Evolutionary conservation across 2,797 vertebrate species (phyloP), one percentile per base, ranked within the genome.

Genomic region (Pyrocephalus nanus): DNA sequence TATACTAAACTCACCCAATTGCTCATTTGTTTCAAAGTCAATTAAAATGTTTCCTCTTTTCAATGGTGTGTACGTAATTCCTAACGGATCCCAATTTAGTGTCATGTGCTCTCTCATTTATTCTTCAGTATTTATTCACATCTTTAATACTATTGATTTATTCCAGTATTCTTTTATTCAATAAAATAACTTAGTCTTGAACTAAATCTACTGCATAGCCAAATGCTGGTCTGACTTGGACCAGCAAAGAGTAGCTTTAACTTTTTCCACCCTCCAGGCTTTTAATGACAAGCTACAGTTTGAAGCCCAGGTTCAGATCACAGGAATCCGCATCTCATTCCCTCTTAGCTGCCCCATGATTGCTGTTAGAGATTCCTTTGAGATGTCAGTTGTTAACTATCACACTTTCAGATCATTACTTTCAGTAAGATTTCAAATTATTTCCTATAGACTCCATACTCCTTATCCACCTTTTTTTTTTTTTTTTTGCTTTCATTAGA

Each of bases 281-380:
- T 91, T 95, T 79, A 95, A 83, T 87, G 80, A 80, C 48, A 72
- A 89, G 43, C 48, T 64, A 54, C 66, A 69, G 21, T 95, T 90
- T 93, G 48, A 93, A 92, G 87, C 45, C 15, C 42, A 64, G 27
- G 42, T 88, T 90, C 51, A 42, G 54, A 94, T 93, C 71, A 97
- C 92, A 96, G 42, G 26, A 93, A 92, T 48, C 8, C 64, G 66
- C 82, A 57, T 92, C n/a, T 80, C 34, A 85, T 86, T 92, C 75
- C 61, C 50, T 95, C n/a, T 91, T 90, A 92, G 23, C n/a, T 97
- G 61, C 57, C 66, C 50, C 14, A 10, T 72, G 71, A 88, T 79
- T 91, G 60, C 79, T 96, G 79, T 71, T 72, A 95, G 65, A 75
- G n/a, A 82, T 15, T 86, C 26, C 32, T 96, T 96, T 96, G 86